Conservation (phyloP, 1,140 invertebrate species). For the Drosophila gunungcola region DNA sequence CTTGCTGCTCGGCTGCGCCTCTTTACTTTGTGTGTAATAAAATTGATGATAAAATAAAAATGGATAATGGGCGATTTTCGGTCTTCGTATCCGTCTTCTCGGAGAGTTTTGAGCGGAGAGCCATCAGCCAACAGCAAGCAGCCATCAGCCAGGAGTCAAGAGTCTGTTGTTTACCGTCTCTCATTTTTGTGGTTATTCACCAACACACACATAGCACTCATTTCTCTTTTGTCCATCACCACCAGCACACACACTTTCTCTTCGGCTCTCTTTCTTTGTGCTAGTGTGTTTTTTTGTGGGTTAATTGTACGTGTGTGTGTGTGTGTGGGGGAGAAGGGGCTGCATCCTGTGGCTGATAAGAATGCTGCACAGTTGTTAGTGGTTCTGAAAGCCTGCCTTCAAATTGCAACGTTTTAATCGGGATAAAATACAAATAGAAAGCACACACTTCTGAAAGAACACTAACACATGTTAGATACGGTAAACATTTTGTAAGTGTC, state of each 20-base stretch:
- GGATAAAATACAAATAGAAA: slow-evolving; percentile 46
- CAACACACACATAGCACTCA: slow-evolving; percentile 9
- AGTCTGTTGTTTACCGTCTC: slow-evolving; percentile 51
- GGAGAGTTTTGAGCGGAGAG: slow-evolving; percentile 25
- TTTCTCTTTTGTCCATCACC: slow-evolving; percentile 29
- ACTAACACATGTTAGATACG: too few relatives aligned
- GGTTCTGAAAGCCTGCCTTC: slow-evolving; percentile 41
- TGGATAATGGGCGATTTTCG: slow-evolving; percentile 78
- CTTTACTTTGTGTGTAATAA: slow-evolving; percentile 78
- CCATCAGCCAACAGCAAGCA: background rate
- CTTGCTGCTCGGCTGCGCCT: slow-evolving; percentile 63
- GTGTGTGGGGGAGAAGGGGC: background rate
- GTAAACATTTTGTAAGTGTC: too few relatives aligned
- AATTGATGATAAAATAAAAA: slow-evolving; percentile 82
- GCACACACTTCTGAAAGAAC: background rate
- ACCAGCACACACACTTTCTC: slow-evolving; percentile 11
- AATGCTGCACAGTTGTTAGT: slow-evolving; percentile 72
- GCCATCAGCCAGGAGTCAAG: slow-evolving; percentile 18
- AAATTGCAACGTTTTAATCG: slow-evolving; percentile 76
- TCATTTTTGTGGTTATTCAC: slow-evolving; percentile 31
- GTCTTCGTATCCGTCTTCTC: slow-evolving; percentile 36
- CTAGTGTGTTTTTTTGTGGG: slow-evolving; percentile 6
- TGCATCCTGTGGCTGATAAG: slow-evolving; percentile 64
- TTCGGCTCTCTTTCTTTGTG: slow-evolving; percentile 35
- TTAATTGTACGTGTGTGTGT: background rate